Evolutionary conservation across 2,888 invertebrate genomes (phyloP), one percentile per base, ranked within the genome.

Genomic region (Caenorhabditis panamensis): DNA sequence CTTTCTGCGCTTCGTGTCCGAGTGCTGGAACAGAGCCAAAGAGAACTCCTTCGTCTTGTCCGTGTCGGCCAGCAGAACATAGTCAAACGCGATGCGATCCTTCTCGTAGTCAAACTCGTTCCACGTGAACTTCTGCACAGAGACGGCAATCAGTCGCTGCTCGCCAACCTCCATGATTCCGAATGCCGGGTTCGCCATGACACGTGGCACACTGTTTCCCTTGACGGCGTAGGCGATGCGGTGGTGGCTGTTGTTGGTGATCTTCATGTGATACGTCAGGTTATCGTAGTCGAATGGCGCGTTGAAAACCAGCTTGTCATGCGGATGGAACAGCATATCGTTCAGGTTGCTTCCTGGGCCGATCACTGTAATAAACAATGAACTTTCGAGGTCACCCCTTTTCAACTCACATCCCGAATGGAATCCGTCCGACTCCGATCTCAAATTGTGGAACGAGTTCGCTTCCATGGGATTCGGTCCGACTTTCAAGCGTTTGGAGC

Each of bases 261-360:
- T 47, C 37, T 73, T 82, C 78, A 82, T 82, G 53, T 82, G 82
- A 58, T 82, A 82, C 18, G 82, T 82, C 72, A 82, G 36, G 36
- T 78, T 78, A 16, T 78, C 78, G 26, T 61, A 81, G 66, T 82
- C 82, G 36, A 82, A 82, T 31, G 82, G 82, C 9, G 78, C 82
- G 56, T 82, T 82, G 69, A 82, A 82, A 0, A 82, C 66, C 0
- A 82, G 41, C n/a, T 64, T 66, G 9, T 75, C 62, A 8, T 22
- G 41, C 26, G 82, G 82, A 20, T 67, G 58, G 69, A 77, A 77
- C 28, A 82, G 5, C 63, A 82, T 37, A 37, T 82, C 82, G 31
- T 82, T 63, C 47, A 77, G 41, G 36, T 82, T 78, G 51, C 47
- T 51, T 4, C 16, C 73, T 1, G 79, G 79, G 11, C 67, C 49